Conservation (phyloP, 1,140 invertebrate species). For the Adelges cooleyi region DNA sequence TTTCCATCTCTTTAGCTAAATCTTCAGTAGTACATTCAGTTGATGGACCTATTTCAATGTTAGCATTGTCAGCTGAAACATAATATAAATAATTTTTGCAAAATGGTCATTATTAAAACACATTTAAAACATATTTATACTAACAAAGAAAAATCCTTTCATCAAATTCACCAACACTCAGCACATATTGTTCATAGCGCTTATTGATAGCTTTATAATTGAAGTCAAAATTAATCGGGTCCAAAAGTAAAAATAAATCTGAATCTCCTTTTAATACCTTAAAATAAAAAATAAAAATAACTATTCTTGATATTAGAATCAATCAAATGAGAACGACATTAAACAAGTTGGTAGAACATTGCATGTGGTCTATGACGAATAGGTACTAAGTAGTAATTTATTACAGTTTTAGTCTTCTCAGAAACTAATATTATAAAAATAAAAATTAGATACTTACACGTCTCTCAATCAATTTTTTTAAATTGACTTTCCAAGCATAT, state of each 20-base stretch:
- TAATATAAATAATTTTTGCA: background rate
- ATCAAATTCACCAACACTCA: conserved; percentile 89
- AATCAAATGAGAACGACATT: no score
- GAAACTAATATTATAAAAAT: no score
- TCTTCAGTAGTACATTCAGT: conserved; percentile 22
- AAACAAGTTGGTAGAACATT: no score
- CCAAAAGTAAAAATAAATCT: conserved; percentile 55
- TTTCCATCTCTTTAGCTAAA: conserved; percentile 22
- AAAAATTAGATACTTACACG: no score
- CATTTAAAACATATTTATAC: no score
- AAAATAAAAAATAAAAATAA: no score
- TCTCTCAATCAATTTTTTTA: conserved; percentile 68
- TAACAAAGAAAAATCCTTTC: conserved; percentile 49
- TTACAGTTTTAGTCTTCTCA: no score
- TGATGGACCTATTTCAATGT: conserved; percentile 10
- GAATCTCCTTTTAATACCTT: conserved; percentile 48
- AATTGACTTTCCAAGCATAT: conserved; percentile 69
- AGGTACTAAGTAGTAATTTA: no score
- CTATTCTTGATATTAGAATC: no score
- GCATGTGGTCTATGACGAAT: no score
- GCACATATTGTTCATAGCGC: conserved; percentile 79
- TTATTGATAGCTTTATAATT: conserved; percentile 77
- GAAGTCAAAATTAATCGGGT: conserved; percentile 58
- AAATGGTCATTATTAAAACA: background rate
- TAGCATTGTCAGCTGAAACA: conserved; percentile 4